Percentiles rank a stretch among this genome's conserved stretches.
Conservation (phyloP, 1,140 invertebrate species). For the Probaryconus sp. region DNA sequence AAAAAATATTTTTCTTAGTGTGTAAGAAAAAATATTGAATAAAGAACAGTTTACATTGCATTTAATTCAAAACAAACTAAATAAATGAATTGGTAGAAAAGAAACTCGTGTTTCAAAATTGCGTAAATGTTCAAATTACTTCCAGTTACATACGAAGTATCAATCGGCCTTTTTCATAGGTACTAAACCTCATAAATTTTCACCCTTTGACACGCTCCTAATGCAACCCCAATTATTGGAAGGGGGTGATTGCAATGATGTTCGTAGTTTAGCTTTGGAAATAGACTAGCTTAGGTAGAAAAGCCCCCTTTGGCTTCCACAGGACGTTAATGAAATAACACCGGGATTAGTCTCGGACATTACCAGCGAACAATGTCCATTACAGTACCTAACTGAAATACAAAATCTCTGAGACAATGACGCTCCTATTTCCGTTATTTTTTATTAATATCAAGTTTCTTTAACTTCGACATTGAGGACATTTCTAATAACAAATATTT, state of each 20-base stretch:
- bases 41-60: constrained; percentile 35
- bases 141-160: constrained; percentile 66
- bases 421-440: constrained; percentile 36
- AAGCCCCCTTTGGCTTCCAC: constrained; percentile 70
- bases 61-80: constrained; percentile 53
- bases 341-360: constrained; percentile 79
- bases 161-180: constrained; percentile 69
- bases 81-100: constrained; percentile 39
- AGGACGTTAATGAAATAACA: constrained; percentile 79
- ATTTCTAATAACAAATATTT: too few species aligned
- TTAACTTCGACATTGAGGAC: too few species aligned
- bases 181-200: constrained; percentile 75
- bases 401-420: constrained; percentile 47
- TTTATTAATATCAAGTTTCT: too few species aligned
- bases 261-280: constrained; percentile 42
- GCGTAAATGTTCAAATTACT: constrained; percentile 62
- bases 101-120: constrained; percentile 44
- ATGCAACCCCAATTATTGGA: constrained; percentile 64
- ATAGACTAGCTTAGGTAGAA: constrained; percentile 54
- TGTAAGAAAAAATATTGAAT: too few species aligned
- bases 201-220: constrained; percentile 76
- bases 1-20: too few species aligned
- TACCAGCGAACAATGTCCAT: constrained; percentile 79
- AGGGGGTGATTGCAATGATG: constrained; percentile 45
- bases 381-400: constrained; percentile 68